Conservation (phyloP, 2,113 vertebrate species). For the Lepus timidus region DNA sequence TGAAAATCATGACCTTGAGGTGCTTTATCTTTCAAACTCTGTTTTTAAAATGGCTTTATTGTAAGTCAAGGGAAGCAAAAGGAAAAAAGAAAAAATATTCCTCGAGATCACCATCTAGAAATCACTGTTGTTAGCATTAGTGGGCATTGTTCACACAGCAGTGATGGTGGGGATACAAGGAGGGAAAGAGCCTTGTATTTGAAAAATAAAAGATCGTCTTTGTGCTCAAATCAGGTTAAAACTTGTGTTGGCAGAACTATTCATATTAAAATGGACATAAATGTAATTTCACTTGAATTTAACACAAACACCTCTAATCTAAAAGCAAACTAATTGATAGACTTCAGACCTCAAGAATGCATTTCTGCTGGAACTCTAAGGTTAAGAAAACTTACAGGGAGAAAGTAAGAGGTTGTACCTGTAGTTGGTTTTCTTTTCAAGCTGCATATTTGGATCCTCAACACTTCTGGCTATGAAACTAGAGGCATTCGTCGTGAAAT, state of each 20-base stretch:
- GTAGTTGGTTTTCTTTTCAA: neutral
- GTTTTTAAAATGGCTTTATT: neutral
- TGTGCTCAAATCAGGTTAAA: neutral
- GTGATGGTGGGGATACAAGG: neutral
- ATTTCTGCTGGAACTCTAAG: neutral
- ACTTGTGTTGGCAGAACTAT: neutral
- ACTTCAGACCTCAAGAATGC: neutral
- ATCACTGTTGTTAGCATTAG: neutral
- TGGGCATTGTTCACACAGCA: neutral
- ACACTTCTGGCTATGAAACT: neutral
- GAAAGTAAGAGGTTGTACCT: neutral
- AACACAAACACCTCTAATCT: neutral
- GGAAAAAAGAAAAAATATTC: neutral
- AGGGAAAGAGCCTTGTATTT: accelerated
- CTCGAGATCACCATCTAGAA: neutral
- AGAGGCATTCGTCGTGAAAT: neutral
- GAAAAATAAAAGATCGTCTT: neutral
- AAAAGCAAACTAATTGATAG: neutral
- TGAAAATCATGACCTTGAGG: slow-evolving; percentile 30
- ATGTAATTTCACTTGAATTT: neutral
- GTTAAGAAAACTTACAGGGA: neutral
- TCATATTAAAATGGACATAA: neutral
- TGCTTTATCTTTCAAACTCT: neutral
- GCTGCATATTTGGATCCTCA: neutral
- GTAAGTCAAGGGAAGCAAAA: neutral